Evolutionary conservation across 1,140 invertebrate species (phyloP).

Genomic region (Drosophila nebulosa): DNA sequence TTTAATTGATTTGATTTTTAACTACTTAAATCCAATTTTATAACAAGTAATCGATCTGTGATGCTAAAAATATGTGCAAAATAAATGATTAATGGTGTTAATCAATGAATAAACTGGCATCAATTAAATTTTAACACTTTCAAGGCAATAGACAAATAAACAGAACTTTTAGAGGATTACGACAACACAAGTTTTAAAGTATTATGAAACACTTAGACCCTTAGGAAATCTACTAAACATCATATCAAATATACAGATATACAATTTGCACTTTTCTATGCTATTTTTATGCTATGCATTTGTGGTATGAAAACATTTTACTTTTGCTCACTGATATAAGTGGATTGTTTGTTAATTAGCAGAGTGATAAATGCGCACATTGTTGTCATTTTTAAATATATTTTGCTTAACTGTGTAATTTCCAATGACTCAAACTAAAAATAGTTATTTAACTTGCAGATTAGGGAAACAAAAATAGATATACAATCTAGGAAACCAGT

Average conservation of each 20-base stretch:
- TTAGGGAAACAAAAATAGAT: not conserved
- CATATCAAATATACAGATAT: no score
- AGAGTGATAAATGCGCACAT: not conserved
- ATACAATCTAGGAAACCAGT: no score
- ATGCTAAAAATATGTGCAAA: slow-evolving; percentile 20
- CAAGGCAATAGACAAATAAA: no score
- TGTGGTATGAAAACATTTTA: not conserved
- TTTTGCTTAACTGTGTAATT: not conserved
- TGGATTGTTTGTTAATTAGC: not conserved
- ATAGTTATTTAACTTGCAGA: not conserved
- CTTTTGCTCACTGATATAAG: not conserved
- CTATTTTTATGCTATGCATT: not conserved
- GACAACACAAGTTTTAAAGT: no score
- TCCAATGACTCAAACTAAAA: not conserved
- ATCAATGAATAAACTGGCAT: not conserved
- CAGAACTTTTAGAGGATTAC: no score
- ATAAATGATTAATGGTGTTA: not conserved
- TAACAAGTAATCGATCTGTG: slow-evolving; percentile 6
- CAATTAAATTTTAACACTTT: not conserved
- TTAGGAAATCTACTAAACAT: no score
- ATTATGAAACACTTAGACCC: no score
- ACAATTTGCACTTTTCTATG: no score
- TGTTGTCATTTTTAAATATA: not conserved
- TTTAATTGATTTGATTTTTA: slow-evolving; percentile 40
- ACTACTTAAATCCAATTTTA: slow-evolving; percentile 9